phyloP scores from a whole-genome alignment of 1,140 invertebrate species.

The Neocloeon triangulifer region DNA sequence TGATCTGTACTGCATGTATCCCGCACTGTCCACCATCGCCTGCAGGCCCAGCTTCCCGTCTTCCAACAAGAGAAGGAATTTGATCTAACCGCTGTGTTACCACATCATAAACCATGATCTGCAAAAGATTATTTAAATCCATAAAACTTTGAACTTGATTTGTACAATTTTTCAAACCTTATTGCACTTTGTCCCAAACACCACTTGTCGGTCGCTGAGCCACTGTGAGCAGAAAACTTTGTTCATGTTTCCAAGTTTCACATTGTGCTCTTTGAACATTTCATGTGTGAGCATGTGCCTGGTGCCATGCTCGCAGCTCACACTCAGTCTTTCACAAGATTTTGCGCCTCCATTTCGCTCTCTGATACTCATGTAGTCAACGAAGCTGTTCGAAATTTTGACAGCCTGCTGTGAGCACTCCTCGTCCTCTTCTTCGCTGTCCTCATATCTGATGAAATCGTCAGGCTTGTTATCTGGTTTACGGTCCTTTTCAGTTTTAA shows the following conservation, averaged over 20 bases:
- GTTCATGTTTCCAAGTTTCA: conserved; percentile 68
- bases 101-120: conserved; percentile 68
- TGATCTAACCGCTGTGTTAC: conserved; percentile 52
- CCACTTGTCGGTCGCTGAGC: conserved; percentile 82
- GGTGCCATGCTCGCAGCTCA: conserved; percentile 55
- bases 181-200: conserved; percentile 92
- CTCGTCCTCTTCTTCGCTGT: conserved; percentile 63
- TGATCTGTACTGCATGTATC: conserved; percentile 82
- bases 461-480: conserved; percentile 71
- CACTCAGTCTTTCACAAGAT: conserved; percentile 33
- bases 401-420: conserved; percentile 31
- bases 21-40: conserved; percentile 57
- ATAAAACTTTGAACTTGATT: conserved; percentile 3
- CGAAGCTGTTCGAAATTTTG: conserved; percentile 62
- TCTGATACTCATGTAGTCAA: conserved; percentile 55
- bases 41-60: conserved; percentile 20
- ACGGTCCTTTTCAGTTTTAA: conserved; percentile 38
- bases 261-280: conserved; percentile 63
- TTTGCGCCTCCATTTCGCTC: conserved; percentile 44
- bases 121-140: too few relatives aligned
- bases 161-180: conserved; percentile 36
- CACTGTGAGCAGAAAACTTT: conserved; percentile 94
- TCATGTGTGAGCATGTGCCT: conserved; percentile 70
- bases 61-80: conserved; percentile 57
- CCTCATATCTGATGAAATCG: conserved; percentile 70